These are phyloP conservation scores for Plebejus melissa DNA, from an alignment of 2,888 invertebrate species.

Conservation along the genomic window DNA sequence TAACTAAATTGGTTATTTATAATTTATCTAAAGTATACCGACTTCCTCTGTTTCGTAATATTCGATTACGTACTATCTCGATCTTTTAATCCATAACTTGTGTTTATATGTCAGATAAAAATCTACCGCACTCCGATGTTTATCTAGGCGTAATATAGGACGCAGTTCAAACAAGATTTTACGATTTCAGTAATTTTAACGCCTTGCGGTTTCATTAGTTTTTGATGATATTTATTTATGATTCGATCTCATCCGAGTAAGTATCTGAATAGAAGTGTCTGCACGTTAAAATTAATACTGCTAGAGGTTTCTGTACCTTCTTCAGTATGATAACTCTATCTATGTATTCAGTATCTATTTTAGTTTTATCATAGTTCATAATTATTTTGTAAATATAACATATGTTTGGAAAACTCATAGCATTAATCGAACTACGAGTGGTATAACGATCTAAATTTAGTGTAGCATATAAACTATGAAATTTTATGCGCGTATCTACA, in stretches of 20 bases:
- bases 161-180: conserved; percentile 30
- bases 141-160: conserved; percentile 27
- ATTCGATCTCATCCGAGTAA: neutral
- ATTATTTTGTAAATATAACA: too few relatives aligned
- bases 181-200: conserved; percentile 29
- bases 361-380: too few relatives aligned
- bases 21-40: neutral
- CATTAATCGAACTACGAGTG: neutral
- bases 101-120: conserved; percentile 22
- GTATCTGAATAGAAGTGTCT: neutral
- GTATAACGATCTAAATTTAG: neutral
- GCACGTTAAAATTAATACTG: neutral
- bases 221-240: conserved; percentile 32
- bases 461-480: conserved; percentile 5
- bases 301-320: neutral
- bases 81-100: conserved; percentile 4
- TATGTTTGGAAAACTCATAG: too few relatives aligned
- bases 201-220: conserved; percentile 30
- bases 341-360: too few relatives aligned
- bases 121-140: conserved; percentile 23
- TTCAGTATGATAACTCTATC: too few relatives aligned
- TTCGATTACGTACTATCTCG: conserved; percentile 2
- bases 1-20: neutral
- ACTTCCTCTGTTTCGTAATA: conserved; percentile 2
- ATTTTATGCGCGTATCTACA: conserved; percentile 4